Base-by-base conservation (phyloP, 2,113 vertebrate species). In the Sialia sialis region DNA sequence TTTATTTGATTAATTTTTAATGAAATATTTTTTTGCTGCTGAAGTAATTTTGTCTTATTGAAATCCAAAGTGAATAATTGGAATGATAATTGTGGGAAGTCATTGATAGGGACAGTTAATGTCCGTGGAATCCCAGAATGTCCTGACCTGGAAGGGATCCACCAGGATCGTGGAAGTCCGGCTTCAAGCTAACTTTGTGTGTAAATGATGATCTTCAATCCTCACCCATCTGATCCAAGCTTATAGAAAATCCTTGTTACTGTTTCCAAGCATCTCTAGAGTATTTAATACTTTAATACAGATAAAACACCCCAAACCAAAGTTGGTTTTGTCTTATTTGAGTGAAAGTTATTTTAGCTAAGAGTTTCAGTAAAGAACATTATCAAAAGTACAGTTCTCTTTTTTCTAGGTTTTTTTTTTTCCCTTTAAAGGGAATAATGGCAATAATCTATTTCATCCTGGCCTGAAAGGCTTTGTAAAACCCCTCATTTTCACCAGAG, bases 401-500 rank as follows among this genome's bases (percentile, higher is more conserved):
- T 29, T 30, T 29, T 51, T n/a, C 7, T 34, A 20, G 12, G 2
- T 10, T 25, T 39, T 63, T 6, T 5, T 38, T n/a, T 27, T 5
- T 39, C 11, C 11, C 23, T 60, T 41, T 51, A 12, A 4, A 32
- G 16, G 5, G 41, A 51, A 21, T 67, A 21, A n/a, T n/a, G 32
- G 11, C 62, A 48, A 20, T 16, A 30, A 10, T n/a, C 29, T 43
- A 19, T 44, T 43, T 43, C 3, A 16, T 54, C 51, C 44, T 51
- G 68, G 29, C 46, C 63, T 70, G 2, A 30, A 64, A 52, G 43
- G 12, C 10, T n/a, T 68, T 64, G 44, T 16, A 5, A 54, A 18
- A 6, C 9, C 22, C 38, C 19, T 52, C 13, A 5, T 0, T 86
- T 34, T 34, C 3, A 2, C 3, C 44, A 27, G 6, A 8, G 51